Conservation (phyloP, 2,797 vertebrate genomes). For the Chaenodraco wilsoni region DNA sequence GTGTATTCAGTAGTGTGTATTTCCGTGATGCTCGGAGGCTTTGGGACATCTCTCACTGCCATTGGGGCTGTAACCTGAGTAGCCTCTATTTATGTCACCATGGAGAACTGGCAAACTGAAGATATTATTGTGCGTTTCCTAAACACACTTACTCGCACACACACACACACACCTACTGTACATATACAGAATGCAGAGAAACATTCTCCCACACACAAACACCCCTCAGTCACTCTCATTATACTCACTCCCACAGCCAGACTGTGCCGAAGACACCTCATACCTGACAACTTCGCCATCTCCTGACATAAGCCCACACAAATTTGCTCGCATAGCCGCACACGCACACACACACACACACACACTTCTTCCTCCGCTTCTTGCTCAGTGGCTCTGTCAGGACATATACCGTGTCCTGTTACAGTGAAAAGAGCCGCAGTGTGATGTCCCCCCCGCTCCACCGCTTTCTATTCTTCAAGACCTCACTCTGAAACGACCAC, state of each 20-base stretch:
- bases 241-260: conserved; percentile 77
- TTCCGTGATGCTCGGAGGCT: conserved; percentile 25
- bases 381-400: conserved; percentile 64
- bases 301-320: conserved; percentile 76
- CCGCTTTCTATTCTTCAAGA: conserved; percentile 38
- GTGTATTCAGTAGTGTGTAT: conserved; percentile 1
- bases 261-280: conserved; percentile 78
- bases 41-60: conserved; percentile 37
- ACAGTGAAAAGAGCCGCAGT: conserved; percentile 32
- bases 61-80: conserved; percentile 50
- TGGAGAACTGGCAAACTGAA: conserved; percentile 40
- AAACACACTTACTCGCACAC: conserved; percentile 17
- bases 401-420: conserved; percentile 42
- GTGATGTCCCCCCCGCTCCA: conserved; percentile 34
- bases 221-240: conserved; percentile 75
- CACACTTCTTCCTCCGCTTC: conserved; percentile 15
- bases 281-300: conserved; percentile 79
- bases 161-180: conserved; percentile 33
- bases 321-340: conserved; percentile 30
- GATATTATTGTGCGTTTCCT: conserved; percentile 49
- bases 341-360: conserved; percentile 46
- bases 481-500: conserved; percentile 23
- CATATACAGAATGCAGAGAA: conserved; percentile 60
- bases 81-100: conserved; percentile 44
- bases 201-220: conserved; percentile 74